Percentiles rank a stretch among this genome's conserved stretches.
Conservation (phyloP, 2,113 vertebrate species). For the Peromyscus maniculatus region DNA sequence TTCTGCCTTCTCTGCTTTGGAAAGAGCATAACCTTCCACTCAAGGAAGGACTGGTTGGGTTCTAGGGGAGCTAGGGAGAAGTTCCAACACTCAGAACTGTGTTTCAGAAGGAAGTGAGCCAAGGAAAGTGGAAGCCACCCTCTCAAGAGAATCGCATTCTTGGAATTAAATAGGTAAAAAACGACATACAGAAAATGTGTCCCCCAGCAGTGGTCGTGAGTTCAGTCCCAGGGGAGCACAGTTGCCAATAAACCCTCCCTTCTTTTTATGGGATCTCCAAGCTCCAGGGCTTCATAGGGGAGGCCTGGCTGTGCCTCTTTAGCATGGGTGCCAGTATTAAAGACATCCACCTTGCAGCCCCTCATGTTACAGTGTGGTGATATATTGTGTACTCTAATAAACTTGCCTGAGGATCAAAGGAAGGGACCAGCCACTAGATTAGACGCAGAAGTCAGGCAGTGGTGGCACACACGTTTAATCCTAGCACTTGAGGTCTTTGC, state of each 20-base stretch:
- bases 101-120: not conserved
- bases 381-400: no score
- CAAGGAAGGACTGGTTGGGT: not conserved
- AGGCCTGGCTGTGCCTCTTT: not conserved
- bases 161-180: slow-evolving; percentile 80
- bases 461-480: no score
- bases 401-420: no score
- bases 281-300: not conserved
- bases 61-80: not conserved
- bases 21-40: not conserved
- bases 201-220: not conserved
- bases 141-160: slow-evolving; percentile 48
- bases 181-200: slow-evolving; percentile 72
- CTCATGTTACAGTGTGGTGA: not conserved
- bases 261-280: not conserved
- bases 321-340: not conserved
- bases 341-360: not conserved
- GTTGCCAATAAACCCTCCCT: not conserved
- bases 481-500: no score
- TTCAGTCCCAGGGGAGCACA: not conserved
- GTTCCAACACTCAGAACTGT: not conserved
- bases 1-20: not conserved
- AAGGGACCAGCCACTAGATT: no score
- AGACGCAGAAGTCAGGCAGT: no score
- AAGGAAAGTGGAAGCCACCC: slow-evolving; percentile 41